Conservation (phyloP, 2,113 vertebrate genomes). For the Pithys albifrons region DNA sequence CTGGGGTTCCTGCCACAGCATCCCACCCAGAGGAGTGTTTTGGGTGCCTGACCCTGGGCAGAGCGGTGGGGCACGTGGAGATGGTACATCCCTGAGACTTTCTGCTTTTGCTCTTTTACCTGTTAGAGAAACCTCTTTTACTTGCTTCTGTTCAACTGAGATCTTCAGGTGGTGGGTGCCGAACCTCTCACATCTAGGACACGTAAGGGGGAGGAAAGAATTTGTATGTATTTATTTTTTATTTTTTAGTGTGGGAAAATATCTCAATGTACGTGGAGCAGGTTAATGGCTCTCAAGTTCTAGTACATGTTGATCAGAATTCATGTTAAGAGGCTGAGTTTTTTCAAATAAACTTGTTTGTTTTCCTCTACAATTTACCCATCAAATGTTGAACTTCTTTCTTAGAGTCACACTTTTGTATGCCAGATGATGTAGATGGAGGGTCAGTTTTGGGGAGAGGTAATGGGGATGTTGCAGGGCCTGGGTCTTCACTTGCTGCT, state of each 20-base stretch:
- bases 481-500: neutral
- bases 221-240: slow-evolving; percentile 69
- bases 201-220: neutral
- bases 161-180: slow-evolving; percentile 21
- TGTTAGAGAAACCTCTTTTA: slow-evolving; percentile 56
- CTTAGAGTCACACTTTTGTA: neutral
- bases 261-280: slow-evolving; percentile 39
- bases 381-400: slow-evolving; percentile 32
- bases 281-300: slow-evolving; percentile 58
- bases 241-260: slow-evolving; percentile 57
- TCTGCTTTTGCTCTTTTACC: slow-evolving; percentile 34
- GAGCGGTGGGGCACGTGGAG: neutral
- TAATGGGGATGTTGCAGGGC: neutral
- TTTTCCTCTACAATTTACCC: slow-evolving; percentile 53
- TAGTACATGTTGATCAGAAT: slow-evolving; percentile 67
- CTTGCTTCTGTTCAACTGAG: slow-evolving; percentile 63
- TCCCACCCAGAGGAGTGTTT: neutral
- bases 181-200: slow-evolving; percentile 36
- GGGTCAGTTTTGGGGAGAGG: neutral
- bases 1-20: neutral
- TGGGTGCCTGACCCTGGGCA: neutral
- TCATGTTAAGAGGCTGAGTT: slow-evolving; percentile 72
- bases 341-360: slow-evolving; percentile 76
- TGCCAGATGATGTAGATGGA: neutral
- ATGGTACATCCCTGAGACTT: slow-evolving; percentile 34